phyloP scores from a whole-genome alignment of 1,140 invertebrate genomes.

The Eulimnadia texana region DNA sequence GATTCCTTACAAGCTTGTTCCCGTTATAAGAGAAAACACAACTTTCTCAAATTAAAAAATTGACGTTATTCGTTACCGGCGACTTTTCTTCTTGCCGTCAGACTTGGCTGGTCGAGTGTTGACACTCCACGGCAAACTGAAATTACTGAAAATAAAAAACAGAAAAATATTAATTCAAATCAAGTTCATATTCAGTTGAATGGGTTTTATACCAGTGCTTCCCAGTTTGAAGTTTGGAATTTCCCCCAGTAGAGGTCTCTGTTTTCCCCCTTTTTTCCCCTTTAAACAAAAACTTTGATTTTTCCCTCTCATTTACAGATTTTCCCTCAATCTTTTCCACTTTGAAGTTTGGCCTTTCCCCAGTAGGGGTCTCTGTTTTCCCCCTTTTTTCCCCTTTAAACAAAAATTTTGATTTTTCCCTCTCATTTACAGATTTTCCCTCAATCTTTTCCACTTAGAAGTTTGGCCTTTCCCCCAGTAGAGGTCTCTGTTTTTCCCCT shows the following conservation, averaged over 20 bases:
- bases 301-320: too few relatives aligned
- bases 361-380: too few relatives aligned
- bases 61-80: constrained; percentile 6
- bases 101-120: too few relatives aligned
- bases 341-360: too few relatives aligned
- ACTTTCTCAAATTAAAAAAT: background rate
- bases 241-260: too few relatives aligned
- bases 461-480: background rate
- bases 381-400: too few relatives aligned
- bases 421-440: too few relatives aligned
- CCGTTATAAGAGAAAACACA: background rate
- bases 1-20: background rate
- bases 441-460: background rate
- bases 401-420: too few relatives aligned
- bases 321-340: background rate
- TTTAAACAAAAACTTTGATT: too few relatives aligned
- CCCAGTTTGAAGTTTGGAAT: background rate
- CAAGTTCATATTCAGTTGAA: background rate
- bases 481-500: constrained; percentile 1
- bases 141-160: constrained; percentile 18
- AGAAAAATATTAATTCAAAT: background rate
- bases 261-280: background rate
- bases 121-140: constrained; percentile 20
- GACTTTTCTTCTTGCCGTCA: too few relatives aligned
- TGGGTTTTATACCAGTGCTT: background rate